phyloP scores from a whole-genome alignment of 1,140 invertebrate genomes.

The Sycobia sp. region DNA sequence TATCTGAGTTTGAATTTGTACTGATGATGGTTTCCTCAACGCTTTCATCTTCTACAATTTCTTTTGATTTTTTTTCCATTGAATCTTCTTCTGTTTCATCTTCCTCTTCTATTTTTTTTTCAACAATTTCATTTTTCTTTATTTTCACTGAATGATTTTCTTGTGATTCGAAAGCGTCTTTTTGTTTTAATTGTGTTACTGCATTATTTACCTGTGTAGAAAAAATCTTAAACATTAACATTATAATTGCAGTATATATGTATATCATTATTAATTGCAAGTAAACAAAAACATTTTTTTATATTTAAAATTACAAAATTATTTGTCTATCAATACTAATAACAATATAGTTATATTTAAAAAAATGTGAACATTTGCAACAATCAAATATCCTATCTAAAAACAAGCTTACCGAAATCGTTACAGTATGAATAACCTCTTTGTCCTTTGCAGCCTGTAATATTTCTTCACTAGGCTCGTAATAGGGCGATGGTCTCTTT shows the following conservation, averaged over 20 bases:
- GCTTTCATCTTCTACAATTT: constrained; percentile 13
- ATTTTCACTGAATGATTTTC: not conserved
- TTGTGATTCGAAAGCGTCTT: constrained; percentile 8
- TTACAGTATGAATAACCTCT: not conserved
- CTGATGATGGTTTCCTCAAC: not conserved
- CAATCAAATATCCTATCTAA: not conserved
- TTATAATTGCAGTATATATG: too few relatives aligned
- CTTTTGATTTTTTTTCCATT: constrained; percentile 12
- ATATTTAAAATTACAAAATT: too few relatives aligned
- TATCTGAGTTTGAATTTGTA: constrained; percentile 34
- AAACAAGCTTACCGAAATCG: constrained; percentile 9
- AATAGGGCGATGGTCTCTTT: constrained; percentile 47
- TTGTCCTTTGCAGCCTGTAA: not conserved
- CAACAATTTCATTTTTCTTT: not conserved
- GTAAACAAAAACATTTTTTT: too few relatives aligned
- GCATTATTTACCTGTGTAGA: too few relatives aligned
- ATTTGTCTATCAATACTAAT: too few relatives aligned
- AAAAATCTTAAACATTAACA: too few relatives aligned
- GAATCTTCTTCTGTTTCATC: not conserved
- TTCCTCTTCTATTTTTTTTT: not conserved
- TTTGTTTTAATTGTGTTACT: not conserved
- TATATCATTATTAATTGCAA: too few relatives aligned
- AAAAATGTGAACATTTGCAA: too few relatives aligned
- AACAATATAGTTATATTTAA: too few relatives aligned
- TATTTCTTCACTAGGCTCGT: constrained; percentile 43